phyloP scores from a whole-genome alignment of 2,888 invertebrate genomes.

The Eilema sororculum region DNA sequence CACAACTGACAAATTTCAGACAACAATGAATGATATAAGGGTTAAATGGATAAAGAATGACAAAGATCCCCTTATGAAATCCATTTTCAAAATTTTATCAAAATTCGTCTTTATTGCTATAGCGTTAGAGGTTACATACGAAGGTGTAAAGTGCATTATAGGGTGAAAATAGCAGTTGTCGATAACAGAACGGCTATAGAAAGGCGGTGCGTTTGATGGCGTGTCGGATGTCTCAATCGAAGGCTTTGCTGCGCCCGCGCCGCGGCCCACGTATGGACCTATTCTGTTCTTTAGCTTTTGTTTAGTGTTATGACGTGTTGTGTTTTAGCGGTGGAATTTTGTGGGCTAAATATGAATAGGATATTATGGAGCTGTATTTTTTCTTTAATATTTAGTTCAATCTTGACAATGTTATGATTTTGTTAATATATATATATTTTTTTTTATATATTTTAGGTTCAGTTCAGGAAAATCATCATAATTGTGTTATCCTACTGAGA shows the following conservation, averaged over 20 bases:
- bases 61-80: conserved; percentile 48
- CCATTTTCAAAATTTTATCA: conserved; percentile 24
- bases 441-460: not conserved
- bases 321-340: conserved; percentile 53
- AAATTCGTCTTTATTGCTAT: conserved; percentile 49
- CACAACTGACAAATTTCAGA: conserved; percentile 83
- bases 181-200: conserved; percentile 78
- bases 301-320: conserved; percentile 57
- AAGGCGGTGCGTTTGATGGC: conserved; percentile 81
- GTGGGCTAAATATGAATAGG: conserved; percentile 26
- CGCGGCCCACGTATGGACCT: conserved; percentile 68
- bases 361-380: not conserved
- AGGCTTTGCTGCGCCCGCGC: conserved; percentile 77
- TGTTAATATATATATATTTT: not conserved
- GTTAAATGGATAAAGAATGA: conserved; percentile 77
- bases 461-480: too few relatives aligned
- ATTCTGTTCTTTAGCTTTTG: conserved; percentile 58
- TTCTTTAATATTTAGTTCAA: not conserved
- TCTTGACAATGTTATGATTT: not conserved
- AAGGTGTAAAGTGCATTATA: conserved; percentile 35
- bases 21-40: conserved; percentile 83
- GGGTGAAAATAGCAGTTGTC: conserved; percentile 59
- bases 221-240: conserved; percentile 84
- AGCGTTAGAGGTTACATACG: conserved; percentile 25
- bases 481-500: too few relatives aligned